phyloP scores from a whole-genome alignment of 2,113 vertebrate genomes.

The Mustela lutreola region DNA sequence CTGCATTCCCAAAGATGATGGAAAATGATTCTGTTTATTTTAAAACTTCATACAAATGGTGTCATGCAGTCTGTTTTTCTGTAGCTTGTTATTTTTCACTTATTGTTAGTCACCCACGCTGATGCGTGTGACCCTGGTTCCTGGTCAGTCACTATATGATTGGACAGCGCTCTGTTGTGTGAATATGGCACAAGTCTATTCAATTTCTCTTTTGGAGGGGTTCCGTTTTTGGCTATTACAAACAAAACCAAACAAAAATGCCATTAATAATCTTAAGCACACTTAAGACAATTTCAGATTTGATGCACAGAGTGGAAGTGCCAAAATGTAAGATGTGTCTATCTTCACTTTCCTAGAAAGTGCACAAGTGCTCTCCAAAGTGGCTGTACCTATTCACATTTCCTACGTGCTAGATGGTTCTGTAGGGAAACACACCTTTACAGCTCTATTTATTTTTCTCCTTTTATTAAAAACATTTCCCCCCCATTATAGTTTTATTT shows the following conservation, averaged over 20 bases:
- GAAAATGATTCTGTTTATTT: not conserved
- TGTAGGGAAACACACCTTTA: not conserved
- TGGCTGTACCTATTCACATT: not conserved
- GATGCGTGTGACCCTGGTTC: not conserved
- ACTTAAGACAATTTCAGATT: not conserved
- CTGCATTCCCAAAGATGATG: constrained; percentile 22
- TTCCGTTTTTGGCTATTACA: constrained; percentile 11
- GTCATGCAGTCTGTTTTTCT: not conserved
- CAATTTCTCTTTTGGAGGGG: not conserved
- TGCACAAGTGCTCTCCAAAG: not conserved
- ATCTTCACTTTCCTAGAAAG: not conserved
- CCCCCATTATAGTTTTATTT: not conserved
- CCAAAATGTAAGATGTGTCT: not conserved
- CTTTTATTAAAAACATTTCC: not conserved
- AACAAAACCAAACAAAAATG: constrained; percentile 11
- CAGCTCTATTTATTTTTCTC: not conserved
- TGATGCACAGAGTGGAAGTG: not conserved
- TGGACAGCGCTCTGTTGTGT: not conserved
- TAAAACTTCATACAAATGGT: constrained; percentile 24
- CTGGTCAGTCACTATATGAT: not conserved
- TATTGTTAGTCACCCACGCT: not conserved
- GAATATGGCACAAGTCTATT: not conserved
- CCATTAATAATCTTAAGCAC: not conserved
- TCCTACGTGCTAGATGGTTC: not conserved
- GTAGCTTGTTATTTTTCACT: not conserved